phyloP scores from a whole-genome alignment of 2,797 vertebrate genomes.

The Microctenopoma lineatum region DNA sequence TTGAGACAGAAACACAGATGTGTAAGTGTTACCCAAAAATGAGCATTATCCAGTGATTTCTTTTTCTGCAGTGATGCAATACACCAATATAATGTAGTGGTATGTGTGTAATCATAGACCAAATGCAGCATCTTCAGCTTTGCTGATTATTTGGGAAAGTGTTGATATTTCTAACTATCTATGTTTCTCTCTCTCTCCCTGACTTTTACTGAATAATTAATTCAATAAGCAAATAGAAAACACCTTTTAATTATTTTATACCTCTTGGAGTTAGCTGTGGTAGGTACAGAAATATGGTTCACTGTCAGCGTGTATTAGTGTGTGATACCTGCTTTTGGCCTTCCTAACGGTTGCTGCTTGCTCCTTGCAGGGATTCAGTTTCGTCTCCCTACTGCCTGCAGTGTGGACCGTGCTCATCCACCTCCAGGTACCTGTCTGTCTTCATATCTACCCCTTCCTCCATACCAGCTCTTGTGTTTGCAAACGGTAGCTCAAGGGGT shows the following conservation, averaged over 20 bases:
- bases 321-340: constrained; percentile 29
- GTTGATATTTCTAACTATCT: constrained; percentile 19
- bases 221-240: constrained; percentile 6
- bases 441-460: constrained; percentile 22
- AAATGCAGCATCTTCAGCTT: constrained; percentile 3
- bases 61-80: background rate
- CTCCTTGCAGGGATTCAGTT: constrained; percentile 88
- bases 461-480: constrained; percentile 42
- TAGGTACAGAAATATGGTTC: constrained; percentile 30
- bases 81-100: constrained; percentile 1
- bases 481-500: constrained; percentile 11
- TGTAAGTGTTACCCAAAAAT: background rate
- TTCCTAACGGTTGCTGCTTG: constrained; percentile 73
- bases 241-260: constrained; percentile 21
- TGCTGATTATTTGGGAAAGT: background rate
- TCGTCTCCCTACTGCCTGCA: constrained; percentile 87
- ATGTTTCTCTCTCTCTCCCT: constrained; percentile 67
- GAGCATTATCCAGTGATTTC: background rate
- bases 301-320: constrained; percentile 16
- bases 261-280: constrained; percentile 27
- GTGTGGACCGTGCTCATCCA: constrained; percentile 83
- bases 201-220: constrained; percentile 19
- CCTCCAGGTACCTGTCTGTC: constrained; percentile 81
- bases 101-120: background rate
- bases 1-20: constrained; percentile 69